A percentile compares a stretch with the other conserved stretches of the same genome.
Conservation (phyloP, 2,113 vertebrate species). For the Notiomystis cincta region DNA sequence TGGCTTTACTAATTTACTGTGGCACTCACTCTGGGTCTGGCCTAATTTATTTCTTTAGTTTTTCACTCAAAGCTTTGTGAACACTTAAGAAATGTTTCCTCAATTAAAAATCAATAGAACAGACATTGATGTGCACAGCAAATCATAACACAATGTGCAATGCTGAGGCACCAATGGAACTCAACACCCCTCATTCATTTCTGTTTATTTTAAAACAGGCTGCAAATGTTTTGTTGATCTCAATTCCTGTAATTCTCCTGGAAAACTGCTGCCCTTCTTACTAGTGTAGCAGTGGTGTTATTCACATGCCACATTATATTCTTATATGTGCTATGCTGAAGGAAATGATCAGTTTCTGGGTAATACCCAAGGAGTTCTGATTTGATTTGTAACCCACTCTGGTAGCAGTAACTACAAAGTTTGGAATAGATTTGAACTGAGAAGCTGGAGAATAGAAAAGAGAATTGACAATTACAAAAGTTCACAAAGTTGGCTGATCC, state of each 20-base stretch:
- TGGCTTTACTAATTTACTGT: constrained; percentile 20
- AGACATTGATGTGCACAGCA: neutral
- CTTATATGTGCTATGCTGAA: neutral
- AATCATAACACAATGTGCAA: neutral
- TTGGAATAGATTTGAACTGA: neutral
- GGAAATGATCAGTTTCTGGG: neutral
- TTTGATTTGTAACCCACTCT: neutral
- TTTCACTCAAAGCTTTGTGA: constrained; percentile 57
- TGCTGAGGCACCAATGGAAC: neutral
- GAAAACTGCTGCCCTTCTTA: neutral
- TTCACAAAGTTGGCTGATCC: neutral
- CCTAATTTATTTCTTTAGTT: constrained; percentile 20
- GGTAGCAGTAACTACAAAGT: neutral
- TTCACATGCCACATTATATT: neutral
- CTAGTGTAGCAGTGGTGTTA: neutral
- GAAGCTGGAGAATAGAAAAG: neutral
- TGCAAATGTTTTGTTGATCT: neutral
- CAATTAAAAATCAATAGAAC: constrained; percentile 67
- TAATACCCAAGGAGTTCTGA: neutral
- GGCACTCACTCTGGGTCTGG: constrained; percentile 22
- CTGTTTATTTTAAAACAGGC: neutral
- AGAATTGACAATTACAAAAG: neutral
- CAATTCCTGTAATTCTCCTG: neutral
- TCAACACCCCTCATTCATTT: neutral
- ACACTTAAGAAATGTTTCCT: constrained; percentile 55